A percentile compares a stretch with the other conserved stretches of the same genome.
Evolutionary conservation across 2,797 vertebrate species (phyloP).

Genomic region (Tamandua tetradactyla): DNA sequence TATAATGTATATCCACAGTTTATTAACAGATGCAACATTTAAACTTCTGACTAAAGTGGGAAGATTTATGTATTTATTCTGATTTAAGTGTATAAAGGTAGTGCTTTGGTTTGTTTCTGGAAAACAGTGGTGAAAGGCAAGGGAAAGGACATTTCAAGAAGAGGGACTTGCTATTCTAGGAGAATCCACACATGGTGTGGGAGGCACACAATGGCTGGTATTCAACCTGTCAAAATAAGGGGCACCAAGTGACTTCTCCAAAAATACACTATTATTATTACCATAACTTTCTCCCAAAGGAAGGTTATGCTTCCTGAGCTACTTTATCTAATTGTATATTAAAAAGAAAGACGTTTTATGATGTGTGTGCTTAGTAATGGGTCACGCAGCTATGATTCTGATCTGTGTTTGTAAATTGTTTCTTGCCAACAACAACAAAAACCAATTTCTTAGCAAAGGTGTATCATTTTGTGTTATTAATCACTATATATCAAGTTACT

Average conservation of each 20-base stretch:
- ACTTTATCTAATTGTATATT: not conserved
- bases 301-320: not conserved
- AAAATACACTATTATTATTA: not conserved
- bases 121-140: not conserved
- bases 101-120: not conserved
- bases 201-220: not conserved
- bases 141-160: not conserved
- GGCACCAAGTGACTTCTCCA: not conserved
- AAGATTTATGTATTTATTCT: not conserved
- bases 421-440: not conserved
- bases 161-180: not conserved
- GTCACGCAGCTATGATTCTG: not conserved
- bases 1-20: not conserved
- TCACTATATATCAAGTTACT: not conserved
- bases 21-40: not conserved
- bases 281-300: not conserved
- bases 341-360: not conserved
- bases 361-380: not conserved
- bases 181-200: not conserved
- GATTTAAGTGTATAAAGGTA: not conserved
- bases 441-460: not conserved
- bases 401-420: not conserved
- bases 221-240: not conserved
- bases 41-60: not conserved
- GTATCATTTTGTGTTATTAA: slow-evolving; percentile 2